phyloP scores from a whole-genome alignment of 2,888 invertebrate genomes.

The Calephelis perditalis region DNA sequence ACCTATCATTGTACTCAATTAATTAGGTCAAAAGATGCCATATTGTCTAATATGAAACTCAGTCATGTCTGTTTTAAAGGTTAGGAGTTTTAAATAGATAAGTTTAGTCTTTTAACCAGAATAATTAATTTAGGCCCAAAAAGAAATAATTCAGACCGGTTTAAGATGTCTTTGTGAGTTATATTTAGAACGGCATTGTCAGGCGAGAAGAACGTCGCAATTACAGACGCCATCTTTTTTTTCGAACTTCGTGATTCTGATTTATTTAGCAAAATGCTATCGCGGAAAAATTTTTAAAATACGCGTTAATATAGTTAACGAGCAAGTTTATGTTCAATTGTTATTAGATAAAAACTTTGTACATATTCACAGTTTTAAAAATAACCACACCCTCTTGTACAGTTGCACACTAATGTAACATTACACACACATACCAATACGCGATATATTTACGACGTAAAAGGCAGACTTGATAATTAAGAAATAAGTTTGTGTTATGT shows the following conservation, averaged over 20 bases:
- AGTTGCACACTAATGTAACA: slow-evolving; percentile 22
- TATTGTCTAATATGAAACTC: no score
- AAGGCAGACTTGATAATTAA: slow-evolving; percentile 17
- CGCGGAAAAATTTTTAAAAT: background rate
- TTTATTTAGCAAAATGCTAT: background rate
- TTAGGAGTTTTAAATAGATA: slow-evolving; percentile 32
- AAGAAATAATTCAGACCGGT: no score
- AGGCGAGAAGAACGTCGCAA: slow-evolving; percentile 2
- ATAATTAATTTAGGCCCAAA: slow-evolving; percentile 1
- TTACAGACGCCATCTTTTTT: slow-evolving; percentile 5
- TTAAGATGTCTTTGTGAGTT: no score
- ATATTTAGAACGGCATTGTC: background rate
- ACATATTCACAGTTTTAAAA: slow-evolving; percentile 9
- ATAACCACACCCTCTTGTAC: slow-evolving; percentile 13
- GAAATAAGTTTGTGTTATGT: slow-evolving; percentile 7
- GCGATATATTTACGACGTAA: slow-evolving; percentile 11
- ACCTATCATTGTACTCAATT: no score
- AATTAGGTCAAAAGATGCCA: no score
- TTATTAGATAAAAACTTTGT: background rate
- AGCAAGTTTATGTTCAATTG: background rate
- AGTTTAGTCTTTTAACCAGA: slow-evolving; percentile 13
- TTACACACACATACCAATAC: slow-evolving; percentile 26
- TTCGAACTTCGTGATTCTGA: background rate
- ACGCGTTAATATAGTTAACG: background rate
- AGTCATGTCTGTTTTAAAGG: no score